phyloP scores from a whole-genome alignment of 2,797 vertebrate species.

The Coluber constrictor region DNA sequence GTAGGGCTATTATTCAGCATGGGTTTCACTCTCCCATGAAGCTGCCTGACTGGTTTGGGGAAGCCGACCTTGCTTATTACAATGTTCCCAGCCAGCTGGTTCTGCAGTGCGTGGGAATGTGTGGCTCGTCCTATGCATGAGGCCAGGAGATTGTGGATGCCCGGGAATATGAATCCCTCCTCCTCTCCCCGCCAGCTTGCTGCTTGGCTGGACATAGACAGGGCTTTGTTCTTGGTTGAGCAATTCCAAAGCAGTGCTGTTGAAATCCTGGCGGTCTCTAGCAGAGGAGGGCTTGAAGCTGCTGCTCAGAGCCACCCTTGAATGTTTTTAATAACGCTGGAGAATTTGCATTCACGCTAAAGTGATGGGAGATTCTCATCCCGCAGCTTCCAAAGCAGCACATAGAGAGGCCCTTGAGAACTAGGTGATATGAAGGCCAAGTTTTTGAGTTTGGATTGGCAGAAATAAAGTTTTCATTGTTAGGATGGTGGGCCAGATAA shows the following conservation, averaged over 20 bases:
- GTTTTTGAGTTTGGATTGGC: neutral
- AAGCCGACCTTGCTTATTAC: constrained; percentile 8
- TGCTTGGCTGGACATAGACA: constrained; percentile 62
- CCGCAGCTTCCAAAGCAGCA: neutral
- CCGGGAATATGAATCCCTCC: constrained; percentile 11
- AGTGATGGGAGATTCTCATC: neutral
- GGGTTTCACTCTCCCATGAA: constrained; percentile 40
- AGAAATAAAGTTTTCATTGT: neutral
- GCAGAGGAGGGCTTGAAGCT: constrained; percentile 9
- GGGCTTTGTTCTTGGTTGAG: constrained; percentile 82
- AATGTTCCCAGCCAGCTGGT: constrained; percentile 7
- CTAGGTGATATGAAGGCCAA: neutral
- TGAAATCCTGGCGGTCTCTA: constrained; percentile 6
- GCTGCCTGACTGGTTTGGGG: constrained; percentile 33
- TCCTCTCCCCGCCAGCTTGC: constrained; percentile 34
- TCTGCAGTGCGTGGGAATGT: constrained; percentile 17
- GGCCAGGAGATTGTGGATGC: constrained; percentile 15
- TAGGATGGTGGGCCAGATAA: neutral
- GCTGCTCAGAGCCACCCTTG: neutral
- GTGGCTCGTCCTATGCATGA: constrained; percentile 1
- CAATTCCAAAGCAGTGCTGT: constrained; percentile 6
- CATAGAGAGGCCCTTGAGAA: neutral
- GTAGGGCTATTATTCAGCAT: constrained; percentile 33
- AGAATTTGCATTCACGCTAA: neutral
- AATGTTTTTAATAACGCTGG: neutral